phyloP scores from a whole-genome alignment of 2,797 vertebrate genomes.

The Nannoperca australis region DNA sequence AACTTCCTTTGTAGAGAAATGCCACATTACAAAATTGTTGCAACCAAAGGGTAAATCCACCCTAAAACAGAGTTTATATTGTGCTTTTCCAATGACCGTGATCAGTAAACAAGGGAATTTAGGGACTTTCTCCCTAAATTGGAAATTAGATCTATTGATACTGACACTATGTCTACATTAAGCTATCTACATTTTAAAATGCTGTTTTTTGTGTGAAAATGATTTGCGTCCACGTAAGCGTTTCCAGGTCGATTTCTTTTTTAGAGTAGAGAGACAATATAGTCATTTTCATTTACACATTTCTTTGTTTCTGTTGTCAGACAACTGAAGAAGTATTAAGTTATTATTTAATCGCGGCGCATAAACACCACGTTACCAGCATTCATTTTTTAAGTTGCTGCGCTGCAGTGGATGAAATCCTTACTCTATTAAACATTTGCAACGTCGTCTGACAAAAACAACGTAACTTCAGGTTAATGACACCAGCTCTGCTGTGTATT shows the following conservation, averaged over 20 bases:
- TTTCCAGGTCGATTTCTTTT: not conserved
- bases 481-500: not conserved
- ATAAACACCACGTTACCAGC: not conserved
- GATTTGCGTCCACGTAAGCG: not conserved
- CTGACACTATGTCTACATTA: not conserved
- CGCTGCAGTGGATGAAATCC: not conserved
- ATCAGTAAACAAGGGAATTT: too few relatives aligned
- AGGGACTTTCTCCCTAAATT: not conserved
- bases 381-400: not conserved
- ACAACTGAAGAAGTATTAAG: not conserved
- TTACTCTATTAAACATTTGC: not conserved
- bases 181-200: not conserved
- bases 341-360: not conserved
- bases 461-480: not conserved
- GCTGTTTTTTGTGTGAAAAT: not conserved
- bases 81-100: not conserved
- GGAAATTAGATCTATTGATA: not conserved
- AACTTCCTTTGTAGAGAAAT: not conserved
- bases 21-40: constrained; percentile 2
- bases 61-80: not conserved
- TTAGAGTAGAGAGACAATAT: too few relatives aligned
- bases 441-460: not conserved
- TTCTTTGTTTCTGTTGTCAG: not conserved
- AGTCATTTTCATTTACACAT: not conserved
- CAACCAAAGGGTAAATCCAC: not conserved